These are phyloP conservation scores for Metopia argyrocephala DNA, from an alignment of 2,888 invertebrate species.

Conservation along the genomic window DNA sequence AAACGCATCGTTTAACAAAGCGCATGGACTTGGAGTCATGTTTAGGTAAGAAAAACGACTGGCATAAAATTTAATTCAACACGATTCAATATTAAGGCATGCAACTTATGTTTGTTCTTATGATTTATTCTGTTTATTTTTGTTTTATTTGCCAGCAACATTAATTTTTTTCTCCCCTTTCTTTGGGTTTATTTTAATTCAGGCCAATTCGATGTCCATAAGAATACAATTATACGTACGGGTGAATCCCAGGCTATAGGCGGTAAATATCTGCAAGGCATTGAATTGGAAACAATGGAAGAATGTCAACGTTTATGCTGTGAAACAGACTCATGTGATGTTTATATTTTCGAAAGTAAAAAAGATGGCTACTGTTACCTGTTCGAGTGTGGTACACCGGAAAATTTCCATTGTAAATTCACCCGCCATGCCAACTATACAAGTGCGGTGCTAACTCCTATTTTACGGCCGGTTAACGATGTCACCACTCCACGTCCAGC, in stretches of 20 bases:
- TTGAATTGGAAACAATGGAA: conserved; percentile 87
- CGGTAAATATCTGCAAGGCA: conserved; percentile 91
- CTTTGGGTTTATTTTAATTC: not conserved
- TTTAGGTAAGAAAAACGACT: conserved; percentile 71
- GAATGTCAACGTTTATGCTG: conserved; percentile 93
- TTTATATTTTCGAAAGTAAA: conserved; percentile 95
- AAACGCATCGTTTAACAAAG: conserved; percentile 74
- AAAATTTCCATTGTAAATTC: conserved; percentile 95
- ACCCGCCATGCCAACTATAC: conserved; percentile 92
- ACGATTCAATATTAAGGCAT: no score
- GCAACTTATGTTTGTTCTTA: no score
- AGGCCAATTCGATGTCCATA: conserved; percentile 87
- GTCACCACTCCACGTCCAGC: conserved; percentile 71
- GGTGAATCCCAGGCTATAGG: conserved; percentile 93
- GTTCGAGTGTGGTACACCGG: conserved; percentile 93
- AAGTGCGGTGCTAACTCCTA: conserved; percentile 88
- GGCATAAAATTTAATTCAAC: not conserved
- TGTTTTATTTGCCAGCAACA: no score
- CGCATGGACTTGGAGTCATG: conserved; percentile 78
- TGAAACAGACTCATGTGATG: conserved; percentile 91
- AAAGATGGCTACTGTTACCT: conserved; percentile 90
- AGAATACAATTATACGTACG: conserved; percentile 93
- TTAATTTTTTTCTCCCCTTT: no score
- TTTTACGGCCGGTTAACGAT: conserved; percentile 71
- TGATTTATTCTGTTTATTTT: no score